Evolutionary conservation across 2,113 vertebrate genomes (phyloP), one percentile per base, ranked within the genome.

Genomic region (Geothlypis trichas): DNA sequence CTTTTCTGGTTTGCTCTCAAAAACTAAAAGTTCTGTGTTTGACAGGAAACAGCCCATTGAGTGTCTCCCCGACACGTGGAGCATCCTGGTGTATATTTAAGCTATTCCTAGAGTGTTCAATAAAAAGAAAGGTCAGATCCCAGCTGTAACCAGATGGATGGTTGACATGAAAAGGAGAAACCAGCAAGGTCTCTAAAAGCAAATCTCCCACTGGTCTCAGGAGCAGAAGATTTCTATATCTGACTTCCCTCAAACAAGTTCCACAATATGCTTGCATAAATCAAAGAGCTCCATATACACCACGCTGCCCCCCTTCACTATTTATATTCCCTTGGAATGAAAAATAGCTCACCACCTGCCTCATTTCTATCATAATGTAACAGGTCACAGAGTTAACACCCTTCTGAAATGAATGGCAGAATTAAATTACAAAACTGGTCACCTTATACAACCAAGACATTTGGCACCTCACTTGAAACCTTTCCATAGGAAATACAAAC

Each of bases 291-390:
- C 67, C 30, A 74, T 66, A 79, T 42, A 87, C 74, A 91, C 71
- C 77, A 91, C 4, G 2, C 77, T 95, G 88, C 80, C 78, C 78
- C 93, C 57, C 90, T 93, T 92, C 91, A 89, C 96, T 96, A 97
- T 96, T 97, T 97, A 96, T 96, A 96, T 63, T 91, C 87, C 35
- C 49, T 79, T 39, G 78, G 62, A 91, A 95, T 80, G 91, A 96
- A 96, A 97, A 95, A 94, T 79, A 96, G 96, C 90, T 95, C 75
- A 89, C 92, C 96, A 97, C 96, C 95, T 97, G 96, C 92, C 91
- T 96, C 80, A 24, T 54, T 94, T 82, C 94, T 95, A 79, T 97
- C 96, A 95, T 81, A 94, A 95, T 69, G 62, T 85, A 97, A 89
- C 30, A 92, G 91, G 94, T 63, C 86, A 77, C 51, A 58, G 89